Percentiles rank a stretch among this genome's conserved stretches.
These are phyloP conservation scores for Hirtodrosophila cameraria DNA, from an alignment of 2,888 invertebrate genomes.

Conservation along the genomic window DNA sequence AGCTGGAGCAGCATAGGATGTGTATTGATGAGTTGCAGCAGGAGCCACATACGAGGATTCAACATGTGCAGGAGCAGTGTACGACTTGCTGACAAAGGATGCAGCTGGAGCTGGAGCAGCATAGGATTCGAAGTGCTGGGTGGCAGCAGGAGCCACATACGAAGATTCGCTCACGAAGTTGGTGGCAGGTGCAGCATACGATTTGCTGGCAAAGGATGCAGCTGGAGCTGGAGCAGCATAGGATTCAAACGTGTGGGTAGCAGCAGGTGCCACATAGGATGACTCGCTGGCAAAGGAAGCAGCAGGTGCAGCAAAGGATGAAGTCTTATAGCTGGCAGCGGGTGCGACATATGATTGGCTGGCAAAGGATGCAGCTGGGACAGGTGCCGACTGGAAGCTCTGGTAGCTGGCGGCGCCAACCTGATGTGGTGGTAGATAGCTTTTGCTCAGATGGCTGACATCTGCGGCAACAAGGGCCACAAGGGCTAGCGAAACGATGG, in stretches of 20 bases:
- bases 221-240: slow-evolving; percentile 40
- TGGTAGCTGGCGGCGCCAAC: slow-evolving; percentile 27
- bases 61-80: slow-evolving; percentile 19
- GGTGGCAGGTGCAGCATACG: slow-evolving; percentile 35
- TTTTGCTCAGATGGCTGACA: slow-evolving; percentile 65
- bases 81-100: slow-evolving; percentile 14
- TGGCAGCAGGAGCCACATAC: slow-evolving; percentile 39
- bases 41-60: slow-evolving; percentile 35
- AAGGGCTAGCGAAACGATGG: slow-evolving; percentile 59
- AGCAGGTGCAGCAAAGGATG: slow-evolving; percentile 21
- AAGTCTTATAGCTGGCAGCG: slow-evolving; percentile 14
- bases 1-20: slow-evolving; percentile 35
- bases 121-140: slow-evolving; percentile 31
- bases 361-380: slow-evolving; percentile 40
- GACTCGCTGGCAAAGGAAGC: slow-evolving; percentile 2
- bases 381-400: neutral
- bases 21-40: slow-evolving; percentile 28
- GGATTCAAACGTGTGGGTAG: slow-evolving; percentile 7
- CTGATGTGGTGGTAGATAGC: slow-evolving; percentile 59
- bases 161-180: slow-evolving; percentile 21
- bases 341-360: slow-evolving; percentile 27
- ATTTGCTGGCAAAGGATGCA: slow-evolving; percentile 21
- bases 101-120: slow-evolving; percentile 24
- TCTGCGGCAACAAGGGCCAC: slow-evolving; percentile 63
- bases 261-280: slow-evolving; percentile 35